Conservation (phyloP, 2,113 vertebrate genomes). For the Glaucidium brasilianum region DNA sequence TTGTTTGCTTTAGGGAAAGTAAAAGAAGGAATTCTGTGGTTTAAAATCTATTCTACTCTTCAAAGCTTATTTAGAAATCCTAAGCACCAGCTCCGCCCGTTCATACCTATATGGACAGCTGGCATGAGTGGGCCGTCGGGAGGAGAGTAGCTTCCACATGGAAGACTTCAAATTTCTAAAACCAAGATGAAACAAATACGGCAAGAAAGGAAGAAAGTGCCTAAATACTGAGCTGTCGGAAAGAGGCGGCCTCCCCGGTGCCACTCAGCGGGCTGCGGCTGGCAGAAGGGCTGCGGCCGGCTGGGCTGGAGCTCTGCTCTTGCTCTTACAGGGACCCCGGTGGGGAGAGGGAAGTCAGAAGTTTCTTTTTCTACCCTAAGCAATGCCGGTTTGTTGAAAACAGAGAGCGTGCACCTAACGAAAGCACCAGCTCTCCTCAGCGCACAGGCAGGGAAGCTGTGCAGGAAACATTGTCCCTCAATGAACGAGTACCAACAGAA, state of each 20-base stretch:
- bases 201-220: neutral
- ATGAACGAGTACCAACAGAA: neutral
- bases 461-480: neutral
- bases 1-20: neutral
- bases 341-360: fast-evolving
- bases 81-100: neutral
- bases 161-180: neutral
- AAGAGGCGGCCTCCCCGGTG: neutral
- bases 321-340: neutral
- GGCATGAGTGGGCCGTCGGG: too few relatives aligned
- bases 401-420: too few relatives aligned
- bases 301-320: neutral
- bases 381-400: neutral
- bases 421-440: fast-evolving
- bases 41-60: neutral
- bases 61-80: neutral
- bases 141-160: neutral
- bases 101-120: fast-evolving
- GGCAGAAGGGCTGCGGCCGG: neutral
- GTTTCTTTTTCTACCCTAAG: neutral
- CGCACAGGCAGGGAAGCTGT: fast-evolving
- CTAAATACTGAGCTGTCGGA: neutral
- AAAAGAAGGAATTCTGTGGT: neutral
- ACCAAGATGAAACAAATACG: neutral
- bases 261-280: fast-evolving